Evolutionary conservation across 2,888 invertebrate species (phyloP).

Genomic region (Graphium colonna): DNA sequence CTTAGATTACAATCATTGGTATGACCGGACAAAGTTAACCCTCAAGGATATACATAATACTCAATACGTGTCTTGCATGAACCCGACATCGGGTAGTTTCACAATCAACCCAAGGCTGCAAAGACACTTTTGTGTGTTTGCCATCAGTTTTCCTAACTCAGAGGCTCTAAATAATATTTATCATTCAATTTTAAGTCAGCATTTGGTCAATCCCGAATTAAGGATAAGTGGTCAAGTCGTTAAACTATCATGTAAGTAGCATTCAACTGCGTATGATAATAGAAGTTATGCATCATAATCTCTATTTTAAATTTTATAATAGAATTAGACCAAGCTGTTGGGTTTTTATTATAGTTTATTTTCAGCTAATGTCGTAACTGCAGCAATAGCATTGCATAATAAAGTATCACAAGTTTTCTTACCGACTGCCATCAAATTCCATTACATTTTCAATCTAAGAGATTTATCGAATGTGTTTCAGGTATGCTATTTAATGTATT

Average conservation of each 20-base stretch:
- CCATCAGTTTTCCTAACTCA: slow-evolving; percentile 88
- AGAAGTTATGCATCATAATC: too few relatives aligned
- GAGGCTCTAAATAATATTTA: slow-evolving; percentile 95
- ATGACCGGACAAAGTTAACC: slow-evolving; percentile 89
- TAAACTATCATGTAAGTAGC: slow-evolving; percentile 78
- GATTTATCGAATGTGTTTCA: slow-evolving; percentile 97
- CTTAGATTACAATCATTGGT: slow-evolving; percentile 97
- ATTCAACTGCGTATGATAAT: neutral
- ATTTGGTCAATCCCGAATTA: slow-evolving; percentile 89
- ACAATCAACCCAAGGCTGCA: slow-evolving; percentile 97
- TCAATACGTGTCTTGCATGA: slow-evolving; percentile 98
- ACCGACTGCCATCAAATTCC: slow-evolving; percentile 97
- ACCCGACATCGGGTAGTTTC: slow-evolving; percentile 98
- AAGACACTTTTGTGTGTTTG: slow-evolving; percentile 93
- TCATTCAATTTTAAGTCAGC: slow-evolving; percentile 91
- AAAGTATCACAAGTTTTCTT: slow-evolving; percentile 93
- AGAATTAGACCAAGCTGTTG: too few relatives aligned
- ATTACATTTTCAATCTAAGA: slow-evolving; percentile 96
- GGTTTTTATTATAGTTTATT: too few relatives aligned
- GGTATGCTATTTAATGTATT: slow-evolving; percentile 67
- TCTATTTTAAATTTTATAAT: too few relatives aligned
- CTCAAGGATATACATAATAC: slow-evolving; percentile 98
- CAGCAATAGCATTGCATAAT: slow-evolving; percentile 91
- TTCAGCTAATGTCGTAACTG: slow-evolving; percentile 85
- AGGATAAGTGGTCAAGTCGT: slow-evolving; percentile 86